Base-by-base conservation (phyloP, 2,888 invertebrate species). In the Tryphoninae sp. region DNA sequence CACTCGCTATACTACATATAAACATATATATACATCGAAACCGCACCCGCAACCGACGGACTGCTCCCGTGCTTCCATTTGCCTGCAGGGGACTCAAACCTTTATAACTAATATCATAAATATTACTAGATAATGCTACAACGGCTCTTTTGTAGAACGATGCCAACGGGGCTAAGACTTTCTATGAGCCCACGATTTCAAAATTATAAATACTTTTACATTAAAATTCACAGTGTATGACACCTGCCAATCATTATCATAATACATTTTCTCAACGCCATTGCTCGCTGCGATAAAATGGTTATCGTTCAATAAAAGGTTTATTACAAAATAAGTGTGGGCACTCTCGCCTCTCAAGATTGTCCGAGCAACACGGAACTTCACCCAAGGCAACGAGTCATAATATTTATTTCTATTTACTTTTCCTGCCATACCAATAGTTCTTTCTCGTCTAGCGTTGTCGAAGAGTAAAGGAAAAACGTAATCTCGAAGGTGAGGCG, bases 101-200 rank as follows among this genome's bases (percentile, higher is more conserved):
- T 45, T 61, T 55, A 68, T 61, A 53, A 19, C 58, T 73, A 64
- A 64, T 74, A 74, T 64, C 64, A 74, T 74, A 74, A 74, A 74
- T 64, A 74, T 65, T 64, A 64, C 64, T 23, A 16, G 64, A 74
- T 74, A 64, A 74, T 64, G 53, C 23, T 55, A 42, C 74, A 74
- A 55, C 55, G 22, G 22, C 55, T 74, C 65, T 19, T 55, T 64
- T 64, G 23, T n/a, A 65, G 74, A 55, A 42, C 55, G 45, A 64
- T 74, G 64, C 51, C 33, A 33, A 42, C 19, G 58, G 65, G 49
- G 59, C 59, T 65, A 72, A 78, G 64, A 74, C 65, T 26, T 65
- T 74, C 55, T 26, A 6, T 42, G 42, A 55, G 58, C 51, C 42
- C 77, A 49, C 6, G 51, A 68, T 33, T 16, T 40, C 22, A 62